Conservation (phyloP, 2,888 invertebrate species). For the Hydropsyche betteni region DNA sequence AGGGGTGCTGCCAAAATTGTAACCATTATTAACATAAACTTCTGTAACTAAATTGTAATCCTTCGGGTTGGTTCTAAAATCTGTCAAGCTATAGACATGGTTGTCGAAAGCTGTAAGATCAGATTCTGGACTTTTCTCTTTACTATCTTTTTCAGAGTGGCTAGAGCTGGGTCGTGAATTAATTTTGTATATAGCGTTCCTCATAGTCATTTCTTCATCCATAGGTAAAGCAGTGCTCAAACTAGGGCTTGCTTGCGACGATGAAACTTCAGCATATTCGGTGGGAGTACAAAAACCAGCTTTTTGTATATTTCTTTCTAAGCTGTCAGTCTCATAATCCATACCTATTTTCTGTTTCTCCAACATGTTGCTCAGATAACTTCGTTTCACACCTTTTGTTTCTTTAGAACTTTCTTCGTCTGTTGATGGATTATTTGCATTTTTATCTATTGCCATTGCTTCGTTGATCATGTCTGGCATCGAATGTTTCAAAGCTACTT, state of each 20-base stretch:
- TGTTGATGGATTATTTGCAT: constrained; percentile 28
- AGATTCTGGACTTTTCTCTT: constrained; percentile 50
- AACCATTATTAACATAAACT: constrained; percentile 81
- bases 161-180: constrained; percentile 67
- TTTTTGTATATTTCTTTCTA: constrained; percentile 69
- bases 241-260: constrained; percentile 78
- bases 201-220: constrained; percentile 83
- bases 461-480: constrained; percentile 75
- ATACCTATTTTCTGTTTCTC: constrained; percentile 60
- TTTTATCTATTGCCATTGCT: constrained; percentile 67
- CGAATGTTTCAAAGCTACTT: constrained; percentile 53
- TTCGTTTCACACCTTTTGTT: constrained; percentile 34
- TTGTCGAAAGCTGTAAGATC: constrained; percentile 49
- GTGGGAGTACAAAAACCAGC: constrained; percentile 68
- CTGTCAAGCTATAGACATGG: constrained; percentile 56
- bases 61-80: constrained; percentile 57
- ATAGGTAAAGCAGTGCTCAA: constrained; percentile 78
- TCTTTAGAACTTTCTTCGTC: constrained; percentile 22
- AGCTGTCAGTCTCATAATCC: constrained; percentile 79
- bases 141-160: constrained; percentile 51
- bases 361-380: constrained; percentile 56
- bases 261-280: constrained; percentile 71
- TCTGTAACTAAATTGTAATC: constrained; percentile 79
- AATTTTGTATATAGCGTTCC: constrained; percentile 76
- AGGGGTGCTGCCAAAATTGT: constrained; percentile 70